Conservation (phyloP, 92 coral and sea anemone species). For the Zoanthus sansibaricus region DNA sequence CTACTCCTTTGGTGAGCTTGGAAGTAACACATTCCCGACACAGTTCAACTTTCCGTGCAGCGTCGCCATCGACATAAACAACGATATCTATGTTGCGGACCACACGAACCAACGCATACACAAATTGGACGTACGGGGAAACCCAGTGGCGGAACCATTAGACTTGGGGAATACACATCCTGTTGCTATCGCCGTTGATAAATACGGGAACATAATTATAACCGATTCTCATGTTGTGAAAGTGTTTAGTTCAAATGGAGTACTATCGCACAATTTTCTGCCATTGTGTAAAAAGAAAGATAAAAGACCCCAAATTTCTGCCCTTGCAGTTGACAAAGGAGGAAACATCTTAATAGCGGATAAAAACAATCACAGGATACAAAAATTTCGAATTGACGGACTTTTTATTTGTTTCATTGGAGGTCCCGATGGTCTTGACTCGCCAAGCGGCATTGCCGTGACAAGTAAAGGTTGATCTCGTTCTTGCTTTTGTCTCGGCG, state of each 20-base stretch:
- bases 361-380: constrained; percentile 81
- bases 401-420: constrained; percentile 88
- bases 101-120: constrained; percentile 81
- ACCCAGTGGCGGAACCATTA: constrained; percentile 76
- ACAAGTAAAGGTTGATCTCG: constrained; percentile 60
- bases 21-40: constrained; percentile 71
- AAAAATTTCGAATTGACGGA: constrained; percentile 92
- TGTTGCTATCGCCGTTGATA: constrained; percentile 76
- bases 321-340: constrained; percentile 77
- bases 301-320: constrained; percentile 84
- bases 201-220: constrained; percentile 77
- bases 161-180: constrained; percentile 81
- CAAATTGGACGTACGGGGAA: constrained; percentile 66
- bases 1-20: constrained; percentile 82
- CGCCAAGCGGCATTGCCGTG: constrained; percentile 90
- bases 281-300: constrained; percentile 86
- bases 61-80: constrained; percentile 69
- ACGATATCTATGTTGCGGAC: constrained; percentile 77
- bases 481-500: too few species aligned
- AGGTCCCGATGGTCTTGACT: constrained; percentile 79
- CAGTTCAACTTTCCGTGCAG: constrained; percentile 86
- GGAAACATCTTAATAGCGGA: constrained; percentile 84
- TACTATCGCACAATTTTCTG: constrained; percentile 78
- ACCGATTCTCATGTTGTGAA: constrained; percentile 87
- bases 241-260: constrained; percentile 90